Evolutionary conservation across 1,140 invertebrate genomes (phyloP).

Genomic region (Goniozus legneri): DNA sequence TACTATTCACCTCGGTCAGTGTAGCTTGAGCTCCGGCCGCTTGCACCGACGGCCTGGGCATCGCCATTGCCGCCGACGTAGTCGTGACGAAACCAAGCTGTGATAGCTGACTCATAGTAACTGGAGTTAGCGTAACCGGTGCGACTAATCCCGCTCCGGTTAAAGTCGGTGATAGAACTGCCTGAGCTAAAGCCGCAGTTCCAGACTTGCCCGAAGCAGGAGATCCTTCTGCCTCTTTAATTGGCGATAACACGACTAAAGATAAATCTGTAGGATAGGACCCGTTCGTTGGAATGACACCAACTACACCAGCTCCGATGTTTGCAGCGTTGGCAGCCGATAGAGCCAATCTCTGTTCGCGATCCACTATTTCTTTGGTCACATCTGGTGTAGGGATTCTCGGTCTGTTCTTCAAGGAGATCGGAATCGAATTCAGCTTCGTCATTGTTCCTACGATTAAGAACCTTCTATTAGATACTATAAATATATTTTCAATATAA

Average conservation of each 20-base stretch:
- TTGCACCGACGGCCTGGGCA: constrained; percentile 4
- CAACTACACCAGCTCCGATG: constrained; percentile 60
- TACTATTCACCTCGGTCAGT: constrained; percentile 47
- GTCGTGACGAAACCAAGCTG: constrained; percentile 45
- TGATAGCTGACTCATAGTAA: constrained; percentile 48
- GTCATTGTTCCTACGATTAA: constrained; percentile 55
- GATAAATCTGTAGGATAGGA: constrained; percentile 64
- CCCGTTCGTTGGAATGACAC: constrained; percentile 57
- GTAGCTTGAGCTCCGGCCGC: constrained; percentile 26
- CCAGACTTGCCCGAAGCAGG: constrained; percentile 65
- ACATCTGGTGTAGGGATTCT: constrained; percentile 84
- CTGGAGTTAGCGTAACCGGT: constrained; percentile 58
- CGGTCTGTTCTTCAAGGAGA: constrained; percentile 70
- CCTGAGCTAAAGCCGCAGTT: constrained; percentile 67
- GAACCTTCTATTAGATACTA: too few species aligned
- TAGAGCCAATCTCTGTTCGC: constrained; percentile 62
- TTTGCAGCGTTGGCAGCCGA: constrained; percentile 54
- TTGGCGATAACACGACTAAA: constrained; percentile 72
- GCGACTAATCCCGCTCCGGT: constrained; percentile 58
- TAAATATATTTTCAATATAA: too few species aligned
- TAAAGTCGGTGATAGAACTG: constrained; percentile 62
- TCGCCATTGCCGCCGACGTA: constrained; percentile 32
- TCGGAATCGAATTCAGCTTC: constrained; percentile 65
- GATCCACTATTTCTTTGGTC: constrained; percentile 70
- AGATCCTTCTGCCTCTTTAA: constrained; percentile 67